A percentile compares a stretch with the other conserved stretches of the same genome.
Evolutionary conservation across 2,888 invertebrate genomes (phyloP).

Genomic region (Dolichomitus sp.): DNA sequence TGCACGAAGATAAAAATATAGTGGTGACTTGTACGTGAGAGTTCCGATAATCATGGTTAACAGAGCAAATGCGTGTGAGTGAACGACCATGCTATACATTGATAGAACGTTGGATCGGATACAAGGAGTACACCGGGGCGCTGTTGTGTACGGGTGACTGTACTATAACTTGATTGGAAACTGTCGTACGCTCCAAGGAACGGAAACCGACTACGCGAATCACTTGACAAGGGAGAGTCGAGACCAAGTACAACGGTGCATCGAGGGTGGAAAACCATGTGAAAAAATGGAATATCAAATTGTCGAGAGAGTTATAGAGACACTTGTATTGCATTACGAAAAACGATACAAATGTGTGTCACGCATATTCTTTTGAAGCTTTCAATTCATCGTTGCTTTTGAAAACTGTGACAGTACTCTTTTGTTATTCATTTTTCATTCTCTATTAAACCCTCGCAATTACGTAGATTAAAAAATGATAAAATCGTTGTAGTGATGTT

Average conservation of each 20-base stretch:
- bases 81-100: constrained; percentile 26
- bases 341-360: neutral
- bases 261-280: neutral
- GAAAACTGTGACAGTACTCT: neutral
- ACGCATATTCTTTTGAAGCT: neutral
- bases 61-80: constrained; percentile 62
- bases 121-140: neutral
- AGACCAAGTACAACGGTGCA: neutral
- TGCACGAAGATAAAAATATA: constrained; percentile 55
- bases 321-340: no score
- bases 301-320: neutral
- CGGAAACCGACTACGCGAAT: constrained; percentile 57
- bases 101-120: constrained; percentile 16
- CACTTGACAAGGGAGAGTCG: constrained; percentile 33
- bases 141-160: constrained; percentile 22
- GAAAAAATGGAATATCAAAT: neutral
- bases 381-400: neutral
- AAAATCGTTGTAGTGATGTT: no score
- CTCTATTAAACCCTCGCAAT: neutral
- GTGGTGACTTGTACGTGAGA: constrained; percentile 39
- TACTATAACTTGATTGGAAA: constrained; percentile 55
- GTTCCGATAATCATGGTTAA: constrained; percentile 62
- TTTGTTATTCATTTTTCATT: neutral
- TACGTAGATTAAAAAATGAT: neutral
- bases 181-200: constrained; percentile 57